phyloP scores from a whole-genome alignment of 2,113 vertebrate species.

The Pelecanoides urinatrix region DNA sequence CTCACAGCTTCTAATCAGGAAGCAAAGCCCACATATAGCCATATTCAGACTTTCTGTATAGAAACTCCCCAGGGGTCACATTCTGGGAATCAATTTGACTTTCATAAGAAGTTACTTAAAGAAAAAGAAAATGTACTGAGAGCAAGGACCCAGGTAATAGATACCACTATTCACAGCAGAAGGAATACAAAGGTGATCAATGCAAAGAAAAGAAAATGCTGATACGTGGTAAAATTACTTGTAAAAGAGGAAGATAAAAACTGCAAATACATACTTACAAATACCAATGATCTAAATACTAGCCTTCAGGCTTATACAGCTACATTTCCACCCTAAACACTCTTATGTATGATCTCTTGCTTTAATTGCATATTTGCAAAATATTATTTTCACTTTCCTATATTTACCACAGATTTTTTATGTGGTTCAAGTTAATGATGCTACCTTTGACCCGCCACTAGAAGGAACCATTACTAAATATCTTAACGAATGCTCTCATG shows the following conservation, averaged over 20 bases:
- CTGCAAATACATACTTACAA: neutral
- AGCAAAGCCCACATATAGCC: neutral
- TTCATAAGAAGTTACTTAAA: neutral
- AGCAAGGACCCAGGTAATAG: neutral
- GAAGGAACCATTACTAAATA: neutral
- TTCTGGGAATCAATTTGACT: neutral
- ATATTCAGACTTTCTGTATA: neutral
- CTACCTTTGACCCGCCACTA: neutral
- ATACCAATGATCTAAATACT: neutral
- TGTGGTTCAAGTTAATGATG: neutral
- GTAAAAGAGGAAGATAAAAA: neutral
- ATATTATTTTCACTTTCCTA: neutral
- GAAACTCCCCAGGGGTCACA: neutral
- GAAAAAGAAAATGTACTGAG: neutral
- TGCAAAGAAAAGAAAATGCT: neutral
- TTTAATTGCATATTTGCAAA: neutral
- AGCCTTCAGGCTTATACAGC: neutral
- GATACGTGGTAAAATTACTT: neutral
- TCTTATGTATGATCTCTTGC: neutral
- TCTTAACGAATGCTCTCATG: neutral
- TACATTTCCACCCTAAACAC: neutral
- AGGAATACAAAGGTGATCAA: neutral
- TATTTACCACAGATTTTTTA: neutral
- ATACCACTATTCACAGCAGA: neutral
- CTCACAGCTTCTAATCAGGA: neutral